Percentiles rank a stretch among this genome's conserved stretches.
phyloP scores from a whole-genome alignment of 1,140 invertebrate species.

The Drosophila chauvacae region DNA sequence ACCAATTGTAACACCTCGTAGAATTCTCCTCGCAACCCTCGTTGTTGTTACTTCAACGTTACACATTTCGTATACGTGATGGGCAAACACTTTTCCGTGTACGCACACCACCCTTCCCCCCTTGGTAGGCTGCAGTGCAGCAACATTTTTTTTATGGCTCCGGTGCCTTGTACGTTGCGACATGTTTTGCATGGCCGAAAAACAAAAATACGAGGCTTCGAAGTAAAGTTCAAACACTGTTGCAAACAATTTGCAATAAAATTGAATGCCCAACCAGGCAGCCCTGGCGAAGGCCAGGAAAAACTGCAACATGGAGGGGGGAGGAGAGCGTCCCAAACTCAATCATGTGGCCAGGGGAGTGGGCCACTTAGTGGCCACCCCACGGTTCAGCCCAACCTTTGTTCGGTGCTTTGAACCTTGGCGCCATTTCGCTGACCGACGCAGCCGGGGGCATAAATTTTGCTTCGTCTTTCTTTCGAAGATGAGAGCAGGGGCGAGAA shows the following conservation, averaged over 20 bases:
- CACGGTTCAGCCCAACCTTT: conserved; percentile 23
- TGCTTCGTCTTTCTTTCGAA: conserved; percentile 14
- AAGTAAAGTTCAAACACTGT: conserved; percentile 48
- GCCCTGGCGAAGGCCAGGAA: conserved; percentile 13
- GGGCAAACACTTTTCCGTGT: conserved; percentile 40
- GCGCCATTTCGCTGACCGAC: conserved; percentile 75
- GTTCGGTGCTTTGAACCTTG: conserved; percentile 73
- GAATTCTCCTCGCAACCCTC: conserved; percentile 11
- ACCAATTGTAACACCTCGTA: not conserved
- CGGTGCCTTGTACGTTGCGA: conserved; percentile 36
- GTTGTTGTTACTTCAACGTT: conserved; percentile 41
- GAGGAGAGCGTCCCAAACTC: conserved; percentile 36
- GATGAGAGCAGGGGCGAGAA: not conserved
- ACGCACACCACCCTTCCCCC: conserved; percentile 8
- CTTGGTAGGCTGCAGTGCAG: conserved; percentile 57
- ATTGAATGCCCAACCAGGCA: conserved; percentile 58
- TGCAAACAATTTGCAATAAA: conserved; percentile 81
- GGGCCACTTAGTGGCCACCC: conserved; percentile 57
- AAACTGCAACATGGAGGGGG: conserved; percentile 13
- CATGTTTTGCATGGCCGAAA: conserved; percentile 72
- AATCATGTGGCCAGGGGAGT: conserved; percentile 49
- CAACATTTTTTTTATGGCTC: conserved; percentile 48
- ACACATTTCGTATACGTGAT: conserved; percentile 49
- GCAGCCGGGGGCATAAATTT: conserved; percentile 72
- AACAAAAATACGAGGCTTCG: conserved; percentile 13